Conservation (phyloP, 2,113 vertebrate species). For the Chrysochloris asiatica region DNA sequence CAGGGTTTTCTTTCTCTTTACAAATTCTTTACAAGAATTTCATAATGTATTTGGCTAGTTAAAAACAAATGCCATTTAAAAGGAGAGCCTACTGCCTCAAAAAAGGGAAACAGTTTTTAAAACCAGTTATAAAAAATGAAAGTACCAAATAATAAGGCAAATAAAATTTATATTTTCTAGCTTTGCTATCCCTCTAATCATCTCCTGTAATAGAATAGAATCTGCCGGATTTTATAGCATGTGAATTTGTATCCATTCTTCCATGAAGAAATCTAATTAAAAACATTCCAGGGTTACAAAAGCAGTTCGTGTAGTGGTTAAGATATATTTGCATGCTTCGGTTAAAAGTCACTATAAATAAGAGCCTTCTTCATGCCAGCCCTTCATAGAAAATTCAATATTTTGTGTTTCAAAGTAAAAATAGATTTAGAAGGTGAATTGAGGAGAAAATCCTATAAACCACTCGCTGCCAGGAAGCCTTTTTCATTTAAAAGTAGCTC, state of each 20-base stretch:
- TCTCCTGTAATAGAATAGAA: constrained; percentile 76
- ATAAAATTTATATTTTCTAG: constrained; percentile 71
- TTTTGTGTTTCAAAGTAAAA: constrained; percentile 70
- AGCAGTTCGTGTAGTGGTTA: constrained; percentile 71
- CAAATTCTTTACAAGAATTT: constrained; percentile 54
- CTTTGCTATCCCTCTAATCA: constrained; percentile 71
- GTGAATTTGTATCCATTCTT: constrained; percentile 78
- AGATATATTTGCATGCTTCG: constrained; percentile 75
- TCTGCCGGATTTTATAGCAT: constrained; percentile 76
- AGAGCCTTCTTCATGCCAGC: constrained; percentile 67
- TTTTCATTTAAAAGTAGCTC: neutral
- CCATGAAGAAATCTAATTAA: constrained; percentile 82
- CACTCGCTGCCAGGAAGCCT: neutral
- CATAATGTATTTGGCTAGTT: constrained; percentile 57
- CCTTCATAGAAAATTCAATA: constrained; percentile 59
- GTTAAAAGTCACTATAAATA: constrained; percentile 76
- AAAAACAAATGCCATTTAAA: neutral
- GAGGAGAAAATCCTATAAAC: neutral
- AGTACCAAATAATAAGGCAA: constrained; percentile 65
- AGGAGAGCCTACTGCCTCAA: constrained; percentile 23
- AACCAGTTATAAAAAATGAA: constrained; percentile 48
- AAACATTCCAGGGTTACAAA: constrained; percentile 74
- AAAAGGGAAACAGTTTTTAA: constrained; percentile 36
- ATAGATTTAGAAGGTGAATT: constrained; percentile 36
- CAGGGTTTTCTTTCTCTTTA: constrained; percentile 66